Conservation (phyloP, 2,113 vertebrate species). For the Atractosteus spatula region DNA sequence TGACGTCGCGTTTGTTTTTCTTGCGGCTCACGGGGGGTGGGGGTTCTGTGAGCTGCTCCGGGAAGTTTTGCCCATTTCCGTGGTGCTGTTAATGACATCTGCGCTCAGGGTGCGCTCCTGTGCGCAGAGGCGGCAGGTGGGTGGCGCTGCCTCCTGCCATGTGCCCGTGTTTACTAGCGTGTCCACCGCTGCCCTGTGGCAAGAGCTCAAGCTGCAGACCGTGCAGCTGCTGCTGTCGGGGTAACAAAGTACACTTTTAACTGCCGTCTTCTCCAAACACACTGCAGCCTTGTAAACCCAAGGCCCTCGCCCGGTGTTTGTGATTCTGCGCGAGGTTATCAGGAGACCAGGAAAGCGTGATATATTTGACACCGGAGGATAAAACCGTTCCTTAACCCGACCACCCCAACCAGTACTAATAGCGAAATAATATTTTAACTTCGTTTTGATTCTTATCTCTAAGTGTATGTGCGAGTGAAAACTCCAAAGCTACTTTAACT, state of each 20-base stretch:
- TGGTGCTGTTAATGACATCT: constrained; percentile 9
- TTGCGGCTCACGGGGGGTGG: constrained; percentile 30
- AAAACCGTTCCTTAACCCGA: too few species aligned
- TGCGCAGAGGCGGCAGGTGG: constrained; percentile 53
- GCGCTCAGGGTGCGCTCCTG: constrained; percentile 13
- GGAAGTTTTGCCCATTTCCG: not conserved
- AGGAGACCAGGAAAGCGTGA: constrained; percentile 43
- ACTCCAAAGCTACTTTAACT: too few species aligned
- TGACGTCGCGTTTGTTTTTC: constrained; percentile 11
- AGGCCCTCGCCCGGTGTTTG: constrained; percentile 28
- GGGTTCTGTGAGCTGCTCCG: constrained; percentile 9
- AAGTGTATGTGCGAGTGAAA: too few species aligned
- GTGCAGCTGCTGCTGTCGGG: constrained; percentile 47
- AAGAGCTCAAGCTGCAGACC: constrained; percentile 25
- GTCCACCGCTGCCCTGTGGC: constrained; percentile 42
- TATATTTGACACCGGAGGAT: constrained; percentile 33
- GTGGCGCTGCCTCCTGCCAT: constrained; percentile 57
- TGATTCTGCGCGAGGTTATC: constrained; percentile 41
- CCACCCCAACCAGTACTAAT: too few species aligned
- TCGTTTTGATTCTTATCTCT: too few species aligned
- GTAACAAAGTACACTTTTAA: constrained; percentile 24
- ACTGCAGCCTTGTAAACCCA: constrained; percentile 1
- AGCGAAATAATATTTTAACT: too few species aligned
- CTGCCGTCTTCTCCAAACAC: constrained; percentile 17
- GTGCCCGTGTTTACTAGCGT: constrained; percentile 35